Evolutionary conservation across 2,797 vertebrate genomes (phyloP).

Genomic region (Vultur gryphus): DNA sequence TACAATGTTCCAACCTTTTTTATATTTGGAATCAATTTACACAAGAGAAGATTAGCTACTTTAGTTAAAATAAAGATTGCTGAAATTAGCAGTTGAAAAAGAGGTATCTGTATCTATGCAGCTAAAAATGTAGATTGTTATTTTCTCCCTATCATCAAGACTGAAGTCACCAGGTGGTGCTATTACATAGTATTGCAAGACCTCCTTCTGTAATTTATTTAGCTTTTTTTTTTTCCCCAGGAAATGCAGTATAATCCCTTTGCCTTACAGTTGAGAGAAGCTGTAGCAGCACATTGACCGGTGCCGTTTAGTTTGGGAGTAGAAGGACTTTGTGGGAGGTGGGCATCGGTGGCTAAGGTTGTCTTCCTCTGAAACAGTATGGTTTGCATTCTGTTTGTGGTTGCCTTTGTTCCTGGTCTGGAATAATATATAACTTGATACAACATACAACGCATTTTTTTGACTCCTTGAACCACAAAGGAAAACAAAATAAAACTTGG

Average conservation of each 20-base stretch:
- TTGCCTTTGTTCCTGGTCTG: neutral
- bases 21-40: neutral
- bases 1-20: neutral
- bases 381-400: neutral
- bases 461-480: neutral
- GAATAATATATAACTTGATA: neutral
- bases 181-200: constrained; percentile 19
- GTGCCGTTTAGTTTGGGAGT: neutral
- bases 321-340: neutral
- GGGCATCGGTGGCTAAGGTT: neutral
- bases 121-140: neutral
- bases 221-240: neutral
- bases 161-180: constrained; percentile 51
- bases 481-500: neutral
- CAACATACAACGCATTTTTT: neutral
- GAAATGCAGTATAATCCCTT: neutral
- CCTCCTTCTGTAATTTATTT: neutral
- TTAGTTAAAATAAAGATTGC: neutral
- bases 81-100: neutral
- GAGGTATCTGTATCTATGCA: neutral
- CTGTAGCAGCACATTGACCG: neutral
- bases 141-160: neutral
- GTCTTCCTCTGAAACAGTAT: neutral
- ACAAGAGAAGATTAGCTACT: neutral
- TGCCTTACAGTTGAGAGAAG: neutral